These are phyloP conservation scores for Brachycybe producta DNA, from an alignment of 2,888 invertebrate genomes.

Conservation along the genomic window DNA sequence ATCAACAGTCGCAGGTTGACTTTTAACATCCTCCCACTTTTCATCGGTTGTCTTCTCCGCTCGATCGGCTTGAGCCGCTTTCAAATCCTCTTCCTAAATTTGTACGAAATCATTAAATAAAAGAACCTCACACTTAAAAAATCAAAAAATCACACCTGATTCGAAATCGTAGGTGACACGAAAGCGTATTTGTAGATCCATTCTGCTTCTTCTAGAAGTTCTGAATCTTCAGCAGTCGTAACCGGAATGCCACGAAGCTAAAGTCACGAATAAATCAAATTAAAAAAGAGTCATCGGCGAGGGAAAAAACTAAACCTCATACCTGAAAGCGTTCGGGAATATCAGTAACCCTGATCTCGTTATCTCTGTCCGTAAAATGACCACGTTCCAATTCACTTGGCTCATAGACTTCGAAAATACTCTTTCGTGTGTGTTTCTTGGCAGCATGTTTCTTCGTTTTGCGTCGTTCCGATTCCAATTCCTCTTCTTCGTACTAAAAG, in stretches of 20 bases:
- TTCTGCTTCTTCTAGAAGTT: conserved; percentile 85
- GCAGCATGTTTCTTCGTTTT: conserved; percentile 24
- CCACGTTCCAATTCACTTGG: conserved; percentile 93
- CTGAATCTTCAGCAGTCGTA: conserved; percentile 47
- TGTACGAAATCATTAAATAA: background rate
- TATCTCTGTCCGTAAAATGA: conserved; percentile 86
- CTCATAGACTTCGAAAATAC: conserved; percentile 60
- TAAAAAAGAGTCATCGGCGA: too few species aligned
- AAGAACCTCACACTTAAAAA: background rate
- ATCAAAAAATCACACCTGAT: conserved; percentile 42
- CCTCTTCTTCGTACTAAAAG: conserved; percentile 51
- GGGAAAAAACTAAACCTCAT: background rate
- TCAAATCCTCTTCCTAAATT: background rate
- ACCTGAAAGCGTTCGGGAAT: conserved; percentile 42
- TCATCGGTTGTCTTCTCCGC: background rate
- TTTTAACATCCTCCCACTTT: conserved; percentile 3
- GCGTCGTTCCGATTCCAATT: conserved; percentile 43
- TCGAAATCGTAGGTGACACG: conserved; percentile 64
- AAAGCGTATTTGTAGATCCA: conserved; percentile 97
- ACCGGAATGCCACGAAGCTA: conserved; percentile 78
- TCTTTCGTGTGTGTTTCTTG: conserved; percentile 30
- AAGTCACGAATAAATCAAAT: background rate
- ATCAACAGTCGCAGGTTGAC: background rate
- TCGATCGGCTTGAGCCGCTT: background rate
- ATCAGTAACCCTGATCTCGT: conserved; percentile 47